phyloP scores from a whole-genome alignment of 2,113 vertebrate genomes.

The Myrmecobius fasciatus region DNA sequence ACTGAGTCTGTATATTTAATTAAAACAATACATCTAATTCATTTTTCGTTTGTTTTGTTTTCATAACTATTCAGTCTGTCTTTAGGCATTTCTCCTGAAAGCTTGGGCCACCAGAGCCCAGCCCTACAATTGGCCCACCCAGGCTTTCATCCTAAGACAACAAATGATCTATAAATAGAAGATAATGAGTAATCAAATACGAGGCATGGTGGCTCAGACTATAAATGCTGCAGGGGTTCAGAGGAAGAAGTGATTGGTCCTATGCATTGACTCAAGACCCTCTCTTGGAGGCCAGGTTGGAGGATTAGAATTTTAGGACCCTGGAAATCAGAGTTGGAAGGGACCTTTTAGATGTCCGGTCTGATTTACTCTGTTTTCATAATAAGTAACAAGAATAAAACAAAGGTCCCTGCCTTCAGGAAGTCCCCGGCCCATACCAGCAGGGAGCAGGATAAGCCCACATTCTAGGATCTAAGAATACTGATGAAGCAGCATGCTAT shows the following conservation, averaged over 20 bases:
- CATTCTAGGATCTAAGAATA: neutral
- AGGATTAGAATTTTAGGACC: neutral
- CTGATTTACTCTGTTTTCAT: neutral
- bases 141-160: neutral
- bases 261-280: neutral
- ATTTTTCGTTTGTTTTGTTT: neutral
- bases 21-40: neutral
- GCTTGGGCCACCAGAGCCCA: neutral
- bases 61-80: neutral
- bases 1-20: neutral
- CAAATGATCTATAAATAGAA: neutral
- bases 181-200: neutral
- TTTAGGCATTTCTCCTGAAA: neutral
- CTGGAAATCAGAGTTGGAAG: neutral
- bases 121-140: neutral
- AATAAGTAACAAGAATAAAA: neutral
- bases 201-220: neutral
- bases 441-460: neutral
- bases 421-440: neutral
- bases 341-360: neutral
- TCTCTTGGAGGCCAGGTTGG: neutral
- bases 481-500: neutral
- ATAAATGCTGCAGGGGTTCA: neutral
- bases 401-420: neutral
- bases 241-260: neutral